Conservation (phyloP, 2,113 vertebrate species). For the Orycteropus afer region DNA sequence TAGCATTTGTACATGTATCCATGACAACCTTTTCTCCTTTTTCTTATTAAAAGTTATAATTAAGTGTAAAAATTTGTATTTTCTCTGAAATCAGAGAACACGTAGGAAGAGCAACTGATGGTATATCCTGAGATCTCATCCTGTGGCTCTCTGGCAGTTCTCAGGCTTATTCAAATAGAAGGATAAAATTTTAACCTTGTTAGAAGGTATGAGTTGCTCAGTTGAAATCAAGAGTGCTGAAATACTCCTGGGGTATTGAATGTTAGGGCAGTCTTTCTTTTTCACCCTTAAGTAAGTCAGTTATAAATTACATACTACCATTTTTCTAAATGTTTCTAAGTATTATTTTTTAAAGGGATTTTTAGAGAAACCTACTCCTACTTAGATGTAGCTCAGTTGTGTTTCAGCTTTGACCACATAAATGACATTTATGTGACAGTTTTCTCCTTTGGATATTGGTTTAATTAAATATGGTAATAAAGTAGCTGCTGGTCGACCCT, state of each 20-base stretch:
- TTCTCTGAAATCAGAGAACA: background rate
- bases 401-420: constrained; percentile 1
- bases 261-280: background rate
- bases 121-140: background rate
- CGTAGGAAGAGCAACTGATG: background rate
- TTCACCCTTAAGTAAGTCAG: background rate
- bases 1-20: background rate
- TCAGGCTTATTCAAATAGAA: background rate
- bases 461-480: constrained; percentile 5
- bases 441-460: background rate
- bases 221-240: background rate
- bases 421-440: constrained; percentile 14
- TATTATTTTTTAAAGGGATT: background rate
- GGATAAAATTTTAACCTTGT: constrained; percentile 27
- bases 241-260: constrained; percentile 19
- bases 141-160: background rate
- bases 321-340: constrained; percentile 49
- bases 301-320: no score
- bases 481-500: background rate
- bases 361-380: constrained; percentile 23
- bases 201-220: background rate
- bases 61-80: background rate
- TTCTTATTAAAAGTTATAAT: background rate
- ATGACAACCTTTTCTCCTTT: background rate
- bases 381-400: background rate